Percentiles rank a stretch among this genome's conserved stretches.
Conservation (phyloP, 2,888 invertebrate species). For the Petrophora chlorosata region DNA sequence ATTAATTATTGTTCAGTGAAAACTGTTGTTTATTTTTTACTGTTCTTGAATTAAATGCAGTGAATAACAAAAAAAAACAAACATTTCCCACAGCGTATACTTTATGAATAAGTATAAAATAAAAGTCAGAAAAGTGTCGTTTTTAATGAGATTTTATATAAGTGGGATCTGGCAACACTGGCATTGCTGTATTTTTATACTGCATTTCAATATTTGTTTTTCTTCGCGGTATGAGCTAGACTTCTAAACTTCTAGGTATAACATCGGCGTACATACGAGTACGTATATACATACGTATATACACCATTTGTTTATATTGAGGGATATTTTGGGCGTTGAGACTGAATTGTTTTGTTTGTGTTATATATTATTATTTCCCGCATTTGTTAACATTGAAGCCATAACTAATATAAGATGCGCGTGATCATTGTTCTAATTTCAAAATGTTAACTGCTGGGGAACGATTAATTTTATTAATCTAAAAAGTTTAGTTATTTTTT, state of each 20-base stretch:
- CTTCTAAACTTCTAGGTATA: slow-evolving; percentile 5
- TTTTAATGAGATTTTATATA: not conserved
- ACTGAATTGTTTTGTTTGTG: slow-evolving; percentile 83
- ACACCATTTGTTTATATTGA: slow-evolving; percentile 55
- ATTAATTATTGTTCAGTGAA: no score
- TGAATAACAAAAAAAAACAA: no score
- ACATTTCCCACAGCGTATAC: no score
- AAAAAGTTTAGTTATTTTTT: slow-evolving; percentile 71
- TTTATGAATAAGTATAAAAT: no score
- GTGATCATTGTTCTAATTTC: slow-evolving; percentile 44
- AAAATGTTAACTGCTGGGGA: slow-evolving; percentile 54
- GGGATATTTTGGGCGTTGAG: slow-evolving; percentile 78
- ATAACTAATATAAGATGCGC: slow-evolving; percentile 53
- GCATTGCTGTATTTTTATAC: slow-evolving; percentile 16
- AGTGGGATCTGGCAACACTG: slow-evolving; percentile 9
- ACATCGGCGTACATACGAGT: slow-evolving; percentile 49
- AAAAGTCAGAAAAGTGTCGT: not conserved
- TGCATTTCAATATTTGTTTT: slow-evolving; percentile 8
- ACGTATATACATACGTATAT: slow-evolving; percentile 58
- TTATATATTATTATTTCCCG: slow-evolving; percentile 80
- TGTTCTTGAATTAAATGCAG: no score
- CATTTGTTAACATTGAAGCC: slow-evolving; percentile 54
- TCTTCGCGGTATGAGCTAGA: not conserved
- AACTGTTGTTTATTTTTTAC: no score
- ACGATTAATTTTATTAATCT: slow-evolving; percentile 58